These are phyloP conservation scores for Aeoliscus strigatus DNA, from an alignment of 2,797 vertebrate genomes.

Conservation along the genomic window DNA sequence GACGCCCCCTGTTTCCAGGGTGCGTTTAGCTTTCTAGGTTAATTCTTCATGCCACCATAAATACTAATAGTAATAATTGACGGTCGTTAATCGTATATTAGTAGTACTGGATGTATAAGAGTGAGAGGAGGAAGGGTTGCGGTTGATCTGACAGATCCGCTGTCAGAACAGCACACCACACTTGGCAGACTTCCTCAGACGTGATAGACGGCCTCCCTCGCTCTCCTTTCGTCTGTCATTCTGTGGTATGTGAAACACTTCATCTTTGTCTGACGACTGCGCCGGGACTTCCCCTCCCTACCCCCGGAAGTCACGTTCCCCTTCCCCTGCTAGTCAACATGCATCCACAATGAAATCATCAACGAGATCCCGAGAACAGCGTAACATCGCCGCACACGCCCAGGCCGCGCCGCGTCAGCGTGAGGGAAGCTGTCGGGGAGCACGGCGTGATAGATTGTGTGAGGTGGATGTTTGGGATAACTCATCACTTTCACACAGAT, in stretches of 20 bases:
- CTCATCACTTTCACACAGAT: conserved; percentile 38
- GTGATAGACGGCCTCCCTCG: conserved; percentile 10
- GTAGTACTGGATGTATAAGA: too few species aligned
- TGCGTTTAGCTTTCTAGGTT: too few species aligned
- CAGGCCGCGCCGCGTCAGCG: conserved; percentile 5
- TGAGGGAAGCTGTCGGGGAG: conserved; percentile 22
- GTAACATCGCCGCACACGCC: background rate
- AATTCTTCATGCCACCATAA: too few species aligned
- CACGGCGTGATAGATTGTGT: conserved; percentile 34
- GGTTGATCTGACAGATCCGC: conserved; percentile 11
- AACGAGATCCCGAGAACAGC: conserved; percentile 7
- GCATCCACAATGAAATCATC: conserved; percentile 42
- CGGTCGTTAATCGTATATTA: too few species aligned
- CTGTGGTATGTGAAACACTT: conserved; percentile 38
- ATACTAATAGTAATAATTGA: too few species aligned
- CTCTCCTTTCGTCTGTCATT: conserved; percentile 37
- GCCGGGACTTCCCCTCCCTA: conserved; percentile 39
- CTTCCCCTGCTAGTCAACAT: conserved; percentile 10
- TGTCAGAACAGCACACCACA: conserved; percentile 47
- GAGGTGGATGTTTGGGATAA: conserved; percentile 26
- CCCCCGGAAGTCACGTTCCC: conserved; percentile 19
- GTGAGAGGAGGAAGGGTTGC: too few species aligned
- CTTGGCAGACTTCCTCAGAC: conserved; percentile 43
- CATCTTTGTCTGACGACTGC: conserved; percentile 30
- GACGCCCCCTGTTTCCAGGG: too few species aligned